Evolutionary conservation across 2,113 vertebrate genomes (phyloP).

Genomic region (Channa maculata): DNA sequence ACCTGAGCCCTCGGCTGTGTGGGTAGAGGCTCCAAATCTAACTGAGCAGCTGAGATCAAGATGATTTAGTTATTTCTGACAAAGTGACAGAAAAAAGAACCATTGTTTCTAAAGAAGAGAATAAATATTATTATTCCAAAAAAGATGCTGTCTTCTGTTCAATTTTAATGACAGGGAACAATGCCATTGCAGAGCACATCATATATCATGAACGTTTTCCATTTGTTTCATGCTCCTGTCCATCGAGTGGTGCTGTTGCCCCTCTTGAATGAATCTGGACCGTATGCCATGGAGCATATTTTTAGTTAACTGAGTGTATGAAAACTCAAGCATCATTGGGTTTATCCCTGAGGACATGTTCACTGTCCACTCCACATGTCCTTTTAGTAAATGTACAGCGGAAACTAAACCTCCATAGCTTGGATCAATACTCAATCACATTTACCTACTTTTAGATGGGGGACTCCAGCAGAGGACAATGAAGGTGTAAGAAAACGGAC

Average conservation of each 20-base stretch:
- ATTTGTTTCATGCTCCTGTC: constrained; percentile 29
- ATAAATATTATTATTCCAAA: constrained; percentile 58
- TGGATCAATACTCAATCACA: constrained; percentile 75
- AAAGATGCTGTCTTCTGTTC: background rate
- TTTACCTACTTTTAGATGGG: constrained; percentile 64
- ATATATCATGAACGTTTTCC: background rate
- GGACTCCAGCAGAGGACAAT: constrained; percentile 44
- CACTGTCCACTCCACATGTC: constrained; percentile 32
- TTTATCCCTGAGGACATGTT: constrained; percentile 30
- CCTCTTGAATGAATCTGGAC: constrained; percentile 32
- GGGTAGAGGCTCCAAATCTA: constrained; percentile 55
- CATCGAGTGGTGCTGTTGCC: constrained; percentile 70
- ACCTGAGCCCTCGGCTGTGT: constrained; percentile 55
- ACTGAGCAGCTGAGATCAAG: constrained; percentile 49
- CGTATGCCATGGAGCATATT: constrained; percentile 41
- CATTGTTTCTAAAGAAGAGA: constrained; percentile 64
- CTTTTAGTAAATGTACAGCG: constrained; percentile 33
- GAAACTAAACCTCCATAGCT: constrained; percentile 29
- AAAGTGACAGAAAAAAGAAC: constrained; percentile 55
- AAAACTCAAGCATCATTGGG: constrained; percentile 28
- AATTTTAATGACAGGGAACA: background rate
- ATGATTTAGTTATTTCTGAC: constrained; percentile 59
- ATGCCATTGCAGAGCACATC: background rate
- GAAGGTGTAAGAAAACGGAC: constrained; percentile 33
- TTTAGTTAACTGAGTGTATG: constrained; percentile 55